These are phyloP conservation scores for Enteromius argenteus DNA, from an alignment of 2,797 vertebrate species.

Conservation along the genomic window DNA sequence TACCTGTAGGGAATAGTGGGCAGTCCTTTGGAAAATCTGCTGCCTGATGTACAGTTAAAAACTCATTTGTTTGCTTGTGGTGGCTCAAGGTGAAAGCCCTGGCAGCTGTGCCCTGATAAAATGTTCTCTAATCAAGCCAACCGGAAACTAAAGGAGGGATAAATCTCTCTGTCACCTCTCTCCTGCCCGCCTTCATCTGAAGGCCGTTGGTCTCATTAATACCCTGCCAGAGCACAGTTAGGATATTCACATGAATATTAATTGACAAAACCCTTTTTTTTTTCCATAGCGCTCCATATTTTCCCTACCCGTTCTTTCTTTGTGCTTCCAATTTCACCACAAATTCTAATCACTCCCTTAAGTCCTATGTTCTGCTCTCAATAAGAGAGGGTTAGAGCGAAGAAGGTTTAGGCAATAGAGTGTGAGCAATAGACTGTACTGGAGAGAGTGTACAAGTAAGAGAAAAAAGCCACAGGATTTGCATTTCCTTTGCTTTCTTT, in stretches of 20 bases:
- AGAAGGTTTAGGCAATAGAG: slow-evolving; percentile 52
- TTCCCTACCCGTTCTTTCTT: slow-evolving; percentile 56
- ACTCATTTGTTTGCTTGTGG: slow-evolving; percentile 74
- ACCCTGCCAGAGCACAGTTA: slow-evolving; percentile 68
- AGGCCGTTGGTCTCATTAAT: slow-evolving; percentile 78
- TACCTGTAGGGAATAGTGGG: slow-evolving; percentile 46
- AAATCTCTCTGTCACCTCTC: slow-evolving; percentile 63
- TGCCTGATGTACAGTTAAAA: slow-evolving; percentile 68
- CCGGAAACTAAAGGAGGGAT: slow-evolving; percentile 68
- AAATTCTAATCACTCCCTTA: slow-evolving; percentile 81
- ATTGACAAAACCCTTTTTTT: slow-evolving; percentile 62
- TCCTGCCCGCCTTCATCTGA: slow-evolving; percentile 65
- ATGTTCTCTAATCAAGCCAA: slow-evolving; percentile 73
- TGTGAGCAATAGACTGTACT: slow-evolving; percentile 25
- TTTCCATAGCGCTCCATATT: slow-evolving; percentile 24
- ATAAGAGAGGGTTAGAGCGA: slow-evolving; percentile 72
- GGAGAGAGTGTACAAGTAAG: slow-evolving; percentile 24
- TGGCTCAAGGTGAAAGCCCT: slow-evolving; percentile 79
- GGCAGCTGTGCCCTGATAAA: slow-evolving; percentile 72
- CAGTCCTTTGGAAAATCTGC: slow-evolving; percentile 59
- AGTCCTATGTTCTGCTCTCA: slow-evolving; percentile 77
- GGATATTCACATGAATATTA: slow-evolving; percentile 78
- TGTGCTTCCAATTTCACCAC: slow-evolving; percentile 78
- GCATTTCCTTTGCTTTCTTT: slow-evolving; percentile 74
- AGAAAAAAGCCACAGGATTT: slow-evolving; percentile 70